These are phyloP conservation scores for Pelodiscus sinensis DNA, from an alignment of 2,113 vertebrate species.

Conservation along the genomic window DNA sequence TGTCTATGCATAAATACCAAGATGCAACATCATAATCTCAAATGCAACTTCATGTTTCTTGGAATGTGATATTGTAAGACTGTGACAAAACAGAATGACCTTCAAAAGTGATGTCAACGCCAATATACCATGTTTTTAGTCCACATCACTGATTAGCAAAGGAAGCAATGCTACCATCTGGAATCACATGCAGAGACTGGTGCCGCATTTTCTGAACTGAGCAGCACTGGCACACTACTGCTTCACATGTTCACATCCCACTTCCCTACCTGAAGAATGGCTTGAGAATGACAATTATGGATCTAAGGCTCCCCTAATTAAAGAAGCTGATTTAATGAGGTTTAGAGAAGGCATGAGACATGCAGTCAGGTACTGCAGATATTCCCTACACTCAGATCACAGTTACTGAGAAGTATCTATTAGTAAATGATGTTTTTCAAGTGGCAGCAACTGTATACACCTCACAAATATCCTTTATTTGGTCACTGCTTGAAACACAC, in stretches of 20 bases:
- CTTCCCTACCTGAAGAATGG: neutral
- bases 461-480: neutral
- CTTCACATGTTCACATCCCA: neutral
- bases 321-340: neutral
- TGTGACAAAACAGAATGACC: neutral
- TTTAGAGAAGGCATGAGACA: neutral
- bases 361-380: neutral
- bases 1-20: neutral
- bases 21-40: neutral
- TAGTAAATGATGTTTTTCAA: neutral
- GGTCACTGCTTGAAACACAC: neutral
- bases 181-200: neutral
- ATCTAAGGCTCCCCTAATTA: neutral
- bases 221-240: neutral
- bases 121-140: neutral
- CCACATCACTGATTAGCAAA: neutral
- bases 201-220: neutral
- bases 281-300: neutral
- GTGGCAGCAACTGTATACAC: neutral
- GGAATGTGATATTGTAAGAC: neutral
- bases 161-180: neutral
- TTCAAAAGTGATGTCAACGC: neutral
- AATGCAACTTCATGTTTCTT: neutral
- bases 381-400: neutral
- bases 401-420: neutral